Evolutionary conservation across 2,888 invertebrate genomes (phyloP).

Genomic region (Pterostichus niger): DNA sequence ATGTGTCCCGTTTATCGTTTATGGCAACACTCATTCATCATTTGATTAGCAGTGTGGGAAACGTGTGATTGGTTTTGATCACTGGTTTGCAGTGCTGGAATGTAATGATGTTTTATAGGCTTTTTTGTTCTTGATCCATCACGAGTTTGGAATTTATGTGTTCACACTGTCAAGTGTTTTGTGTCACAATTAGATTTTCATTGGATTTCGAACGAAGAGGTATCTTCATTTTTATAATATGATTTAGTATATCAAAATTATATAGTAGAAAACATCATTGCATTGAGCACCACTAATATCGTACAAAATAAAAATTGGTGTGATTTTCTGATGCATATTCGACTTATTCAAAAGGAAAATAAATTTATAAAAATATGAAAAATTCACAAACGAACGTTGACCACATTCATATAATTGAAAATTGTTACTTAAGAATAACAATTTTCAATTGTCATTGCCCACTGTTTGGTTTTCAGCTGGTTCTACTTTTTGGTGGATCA

Average conservation of each 20-base stretch:
- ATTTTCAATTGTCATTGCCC: conserved; percentile 64
- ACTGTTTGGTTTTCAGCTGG: conserved; percentile 61
- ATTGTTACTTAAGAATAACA: conserved; percentile 52
- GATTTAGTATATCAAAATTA: background rate
- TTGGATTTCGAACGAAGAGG: conserved; percentile 17
- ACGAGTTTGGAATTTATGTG: conserved; percentile 38
- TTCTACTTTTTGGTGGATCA: conserved; percentile 65
- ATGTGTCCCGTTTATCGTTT: conserved; percentile 62
- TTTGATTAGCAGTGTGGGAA: conserved; percentile 62
- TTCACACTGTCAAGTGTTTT: conserved; percentile 29
- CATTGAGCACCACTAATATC: conserved; percentile 31
- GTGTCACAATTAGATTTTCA: conserved; percentile 29
- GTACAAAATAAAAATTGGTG: conserved; percentile 29
- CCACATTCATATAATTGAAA: conserved; percentile 64
- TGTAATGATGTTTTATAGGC: conserved; percentile 21
- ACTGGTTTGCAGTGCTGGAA: conserved; percentile 50
- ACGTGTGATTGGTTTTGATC: conserved; percentile 49
- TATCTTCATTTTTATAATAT: too few relatives aligned
- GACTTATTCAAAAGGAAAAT: conserved; percentile 1
- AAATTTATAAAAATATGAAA: conserved; percentile 7
- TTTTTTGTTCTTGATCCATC: conserved; percentile 38
- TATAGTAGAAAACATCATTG: conserved; percentile 17
- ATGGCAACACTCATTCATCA: conserved; percentile 63
- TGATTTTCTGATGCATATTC: conserved; percentile 1
- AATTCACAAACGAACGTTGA: conserved; percentile 61